A percentile compares a stretch with the other conserved stretches of the same genome.
phyloP scores from a whole-genome alignment of 1,140 invertebrate species.

The Camponotus floridanus region DNA sequence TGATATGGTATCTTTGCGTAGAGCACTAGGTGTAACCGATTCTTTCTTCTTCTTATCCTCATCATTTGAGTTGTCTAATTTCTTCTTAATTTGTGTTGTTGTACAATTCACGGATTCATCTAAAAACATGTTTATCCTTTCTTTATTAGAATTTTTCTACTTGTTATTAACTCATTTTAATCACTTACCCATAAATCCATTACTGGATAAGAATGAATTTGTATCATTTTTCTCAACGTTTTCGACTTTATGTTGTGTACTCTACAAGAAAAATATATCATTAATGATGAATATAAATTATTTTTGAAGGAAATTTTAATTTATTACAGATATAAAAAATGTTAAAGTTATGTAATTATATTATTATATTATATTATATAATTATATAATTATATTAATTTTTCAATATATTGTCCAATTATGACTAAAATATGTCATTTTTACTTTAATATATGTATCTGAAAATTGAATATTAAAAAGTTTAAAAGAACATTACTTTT shows the following conservation, averaged over 20 bases:
- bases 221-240: conserved; percentile 27
- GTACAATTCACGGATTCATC: conserved; percentile 52
- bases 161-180: conserved; percentile 26
- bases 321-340: background rate
- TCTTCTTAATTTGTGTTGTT: conserved; percentile 47
- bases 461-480: background rate
- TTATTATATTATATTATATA: too few relatives aligned
- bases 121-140: conserved; percentile 43
- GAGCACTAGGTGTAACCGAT: conserved; percentile 6
- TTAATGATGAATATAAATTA: conserved; percentile 5
- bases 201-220: conserved; percentile 61
- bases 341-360: background rate
- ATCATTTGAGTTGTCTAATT: conserved; percentile 29
- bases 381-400: background rate
- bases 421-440: background rate
- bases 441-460: conserved; percentile 4
- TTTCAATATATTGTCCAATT: background rate
- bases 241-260: conserved; percentile 48
- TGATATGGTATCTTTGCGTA: conserved; percentile 53
- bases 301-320: conserved; percentile 1
- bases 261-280: conserved; percentile 36
- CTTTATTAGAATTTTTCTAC: conserved; percentile 10
- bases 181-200: conserved; percentile 73
- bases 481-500: background rate
- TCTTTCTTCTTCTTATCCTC: conserved; percentile 52